Evolutionary conservation across 1,140 invertebrate species (phyloP).

Genomic region (Littorina saxatilis): DNA sequence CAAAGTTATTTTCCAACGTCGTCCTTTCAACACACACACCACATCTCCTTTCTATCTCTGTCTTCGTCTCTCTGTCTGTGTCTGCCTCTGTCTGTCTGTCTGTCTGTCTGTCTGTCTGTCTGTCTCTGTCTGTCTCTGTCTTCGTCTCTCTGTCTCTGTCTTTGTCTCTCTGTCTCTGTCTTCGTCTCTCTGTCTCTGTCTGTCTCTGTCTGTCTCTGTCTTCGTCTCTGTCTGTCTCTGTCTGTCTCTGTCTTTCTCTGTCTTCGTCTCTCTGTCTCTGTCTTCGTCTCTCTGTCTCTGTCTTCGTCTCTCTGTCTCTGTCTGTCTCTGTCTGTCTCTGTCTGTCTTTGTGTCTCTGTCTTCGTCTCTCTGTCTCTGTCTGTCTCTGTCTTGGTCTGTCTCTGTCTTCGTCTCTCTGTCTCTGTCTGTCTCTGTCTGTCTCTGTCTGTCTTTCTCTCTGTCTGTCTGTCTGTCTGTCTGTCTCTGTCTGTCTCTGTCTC

Average conservation of each 20-base stretch:
- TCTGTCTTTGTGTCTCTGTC: too few species aligned
- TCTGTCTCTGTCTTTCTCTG: too few species aligned
- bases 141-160: conserved; percentile 7
- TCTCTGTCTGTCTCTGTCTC: not conserved
- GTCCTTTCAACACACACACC: too few species aligned
- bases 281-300: too few species aligned
- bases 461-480: conserved; percentile 6
- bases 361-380: too few species aligned
- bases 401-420: not conserved
- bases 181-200: not conserved
- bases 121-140: not conserved
- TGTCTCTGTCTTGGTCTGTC: not conserved
- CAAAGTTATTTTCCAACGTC: too few species aligned
- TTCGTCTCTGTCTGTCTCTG: too few species aligned
- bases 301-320: too few species aligned
- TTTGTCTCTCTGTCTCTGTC: conserved; percentile 4
- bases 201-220: not conserved
- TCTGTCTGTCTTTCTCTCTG: not conserved
- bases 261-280: too few species aligned
- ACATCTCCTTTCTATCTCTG: not conserved
- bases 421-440: not conserved
- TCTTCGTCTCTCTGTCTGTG: not conserved
- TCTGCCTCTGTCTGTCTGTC: not conserved
- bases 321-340: not conserved
- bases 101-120: conserved; percentile 5